These are phyloP conservation scores for Melanotaenia pygmaea DNA, from an alignment of 2,797 vertebrate genomes.

Conservation along the genomic window DNA sequence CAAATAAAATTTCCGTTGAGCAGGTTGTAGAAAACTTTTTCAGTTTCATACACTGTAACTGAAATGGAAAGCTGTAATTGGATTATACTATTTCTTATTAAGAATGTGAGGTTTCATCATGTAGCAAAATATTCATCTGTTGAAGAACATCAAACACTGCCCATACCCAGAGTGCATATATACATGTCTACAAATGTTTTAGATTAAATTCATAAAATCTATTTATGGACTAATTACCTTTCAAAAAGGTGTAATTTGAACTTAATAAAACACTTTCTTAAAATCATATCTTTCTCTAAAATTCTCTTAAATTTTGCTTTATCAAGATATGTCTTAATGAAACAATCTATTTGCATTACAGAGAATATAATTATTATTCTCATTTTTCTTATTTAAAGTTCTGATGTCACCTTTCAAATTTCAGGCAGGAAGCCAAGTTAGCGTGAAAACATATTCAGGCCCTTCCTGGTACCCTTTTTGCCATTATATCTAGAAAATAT, in stretches of 20 bases:
- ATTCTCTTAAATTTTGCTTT: slow-evolving; percentile 25
- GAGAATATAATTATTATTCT: slow-evolving; percentile 41
- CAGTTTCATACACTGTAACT: not conserved
- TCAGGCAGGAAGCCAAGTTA: slow-evolving; percentile 7
- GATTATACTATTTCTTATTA: not conserved
- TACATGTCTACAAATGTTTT: not conserved
- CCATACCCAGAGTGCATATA: not conserved
- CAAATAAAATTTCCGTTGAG: slow-evolving; percentile 2
- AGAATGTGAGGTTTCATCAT: not conserved
- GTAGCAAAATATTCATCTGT: not conserved
- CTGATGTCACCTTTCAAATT: slow-evolving; percentile 21
- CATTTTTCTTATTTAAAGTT: slow-evolving; percentile 54
- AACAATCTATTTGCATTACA: slow-evolving; percentile 32
- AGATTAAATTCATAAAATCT: not conserved
- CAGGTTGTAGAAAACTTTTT: not conserved
- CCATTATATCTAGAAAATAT: slow-evolving; percentile 42
- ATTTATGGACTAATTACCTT: not conserved
- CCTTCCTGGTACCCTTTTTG: slow-evolving; percentile 13
- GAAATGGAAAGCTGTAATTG: slow-evolving; percentile 2
- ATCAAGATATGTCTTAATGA: slow-evolving; percentile 34
- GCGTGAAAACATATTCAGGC: not conserved
- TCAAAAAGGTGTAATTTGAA: not conserved
- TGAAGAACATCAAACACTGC: not conserved
- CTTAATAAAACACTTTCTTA: not conserved
- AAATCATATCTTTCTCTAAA: slow-evolving; percentile 11